Percentiles rank a stretch among this genome's conserved stretches.
Conservation (phyloP, 2,113 vertebrate species). For the Elephantulus edwardii region DNA sequence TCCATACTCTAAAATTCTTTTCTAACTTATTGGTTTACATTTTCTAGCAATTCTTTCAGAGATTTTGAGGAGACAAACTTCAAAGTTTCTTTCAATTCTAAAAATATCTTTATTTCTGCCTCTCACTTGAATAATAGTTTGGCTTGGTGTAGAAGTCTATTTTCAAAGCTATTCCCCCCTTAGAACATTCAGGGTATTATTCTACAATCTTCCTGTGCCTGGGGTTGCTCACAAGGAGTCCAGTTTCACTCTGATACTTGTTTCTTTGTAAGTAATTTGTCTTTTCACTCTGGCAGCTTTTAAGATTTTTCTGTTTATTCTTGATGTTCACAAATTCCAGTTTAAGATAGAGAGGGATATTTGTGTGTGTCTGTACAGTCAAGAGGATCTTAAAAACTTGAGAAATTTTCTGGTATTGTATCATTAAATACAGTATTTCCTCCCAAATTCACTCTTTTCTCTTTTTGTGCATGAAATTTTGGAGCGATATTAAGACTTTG, state of each 20-base stretch:
- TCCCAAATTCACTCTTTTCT: neutral
- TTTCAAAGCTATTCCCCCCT: constrained; percentile 49
- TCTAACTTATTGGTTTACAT: neutral
- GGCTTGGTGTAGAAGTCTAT: constrained; percentile 12
- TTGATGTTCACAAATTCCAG: constrained; percentile 13
- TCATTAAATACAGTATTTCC: neutral
- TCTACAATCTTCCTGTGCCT: neutral
- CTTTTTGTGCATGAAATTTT: neutral
- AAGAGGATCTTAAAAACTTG: neutral
- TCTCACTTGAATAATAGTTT: constrained; percentile 53
- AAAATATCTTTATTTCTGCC: constrained; percentile 41
- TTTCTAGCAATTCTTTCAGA: neutral
- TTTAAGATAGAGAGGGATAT: neutral
- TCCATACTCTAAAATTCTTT: neutral
- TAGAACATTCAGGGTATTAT: neutral
- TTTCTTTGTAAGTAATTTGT: neutral
- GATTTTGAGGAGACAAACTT: constrained; percentile 35
- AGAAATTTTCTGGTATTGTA: neutral
- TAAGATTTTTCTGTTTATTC: constrained; percentile 26
- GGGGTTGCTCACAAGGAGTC: neutral
- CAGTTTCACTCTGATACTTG: neutral
- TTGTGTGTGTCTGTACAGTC: neutral
- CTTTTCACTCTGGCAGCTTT: constrained; percentile 35
- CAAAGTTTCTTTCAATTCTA: constrained; percentile 48
- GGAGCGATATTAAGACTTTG: neutral